Conservation (phyloP, 35 echinoderm and acorn worm species). For the Apostichopus californicus region DNA sequence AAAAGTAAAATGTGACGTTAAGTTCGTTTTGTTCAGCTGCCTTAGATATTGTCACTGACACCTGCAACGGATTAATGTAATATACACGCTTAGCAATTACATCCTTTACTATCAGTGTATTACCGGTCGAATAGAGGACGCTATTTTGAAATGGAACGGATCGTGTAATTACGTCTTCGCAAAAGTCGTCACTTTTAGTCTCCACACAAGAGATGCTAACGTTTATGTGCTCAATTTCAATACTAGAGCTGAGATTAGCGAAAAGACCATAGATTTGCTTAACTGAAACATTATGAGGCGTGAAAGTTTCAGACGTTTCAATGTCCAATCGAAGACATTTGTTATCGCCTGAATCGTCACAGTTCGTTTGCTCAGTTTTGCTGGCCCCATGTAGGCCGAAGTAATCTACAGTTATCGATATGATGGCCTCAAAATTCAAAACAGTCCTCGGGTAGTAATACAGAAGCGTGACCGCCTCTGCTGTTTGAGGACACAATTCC, state of each 20-base stretch:
- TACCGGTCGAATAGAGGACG: neutral
- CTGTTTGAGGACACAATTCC: neutral
- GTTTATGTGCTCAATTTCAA: neutral
- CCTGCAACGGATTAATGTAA: neutral
- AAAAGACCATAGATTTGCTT: neutral
- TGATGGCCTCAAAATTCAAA: too few species aligned
- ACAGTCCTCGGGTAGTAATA: neutral
- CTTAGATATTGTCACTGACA: neutral
- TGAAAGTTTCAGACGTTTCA: too few species aligned
- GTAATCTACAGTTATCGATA: too few species aligned
- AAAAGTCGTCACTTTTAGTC: neutral
- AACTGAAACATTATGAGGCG: too few species aligned
- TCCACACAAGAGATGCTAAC: neutral
- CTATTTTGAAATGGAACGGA: neutral
- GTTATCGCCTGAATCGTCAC: too few species aligned
- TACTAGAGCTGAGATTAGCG: neutral
- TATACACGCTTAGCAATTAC: neutral
- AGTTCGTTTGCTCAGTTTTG: too few species aligned
- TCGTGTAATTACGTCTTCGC: neutral
- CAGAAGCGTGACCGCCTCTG: neutral
- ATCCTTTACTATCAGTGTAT: neutral
- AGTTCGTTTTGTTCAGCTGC: neutral
- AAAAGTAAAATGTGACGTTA: neutral
- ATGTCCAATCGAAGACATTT: too few species aligned
- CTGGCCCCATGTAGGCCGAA: too few species aligned